Conservation (phyloP, 1,140 invertebrate genomes). For the Tachypleus tridentatus region DNA sequence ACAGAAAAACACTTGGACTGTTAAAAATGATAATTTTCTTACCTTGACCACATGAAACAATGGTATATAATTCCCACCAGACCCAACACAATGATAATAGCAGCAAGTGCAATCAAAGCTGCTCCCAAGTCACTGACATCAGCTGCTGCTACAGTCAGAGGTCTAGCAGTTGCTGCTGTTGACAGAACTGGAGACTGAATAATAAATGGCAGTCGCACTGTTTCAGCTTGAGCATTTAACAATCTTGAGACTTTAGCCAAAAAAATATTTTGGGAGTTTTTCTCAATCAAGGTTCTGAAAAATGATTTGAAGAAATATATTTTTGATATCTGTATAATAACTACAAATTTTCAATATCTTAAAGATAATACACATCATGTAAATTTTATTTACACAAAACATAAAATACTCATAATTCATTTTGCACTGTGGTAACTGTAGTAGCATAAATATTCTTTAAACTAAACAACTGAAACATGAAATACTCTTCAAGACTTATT, state of each 20-base stretch:
- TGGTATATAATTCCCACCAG: constrained; percentile 78
- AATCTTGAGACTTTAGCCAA: constrained; percentile 40
- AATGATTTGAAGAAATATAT: no score
- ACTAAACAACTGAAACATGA: no score
- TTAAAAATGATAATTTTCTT: constrained; percentile 24
- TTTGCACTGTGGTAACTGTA: no score
- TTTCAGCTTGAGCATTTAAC: constrained; percentile 45
- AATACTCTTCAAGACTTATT: no score
- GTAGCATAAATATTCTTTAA: no score
- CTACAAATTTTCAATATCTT: no score
- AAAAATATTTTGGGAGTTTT: constrained; percentile 46
- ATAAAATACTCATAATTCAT: no score
- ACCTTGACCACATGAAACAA: constrained; percentile 84
- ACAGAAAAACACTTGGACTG: no score
- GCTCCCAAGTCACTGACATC: constrained; percentile 45
- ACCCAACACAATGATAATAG: constrained; percentile 70
- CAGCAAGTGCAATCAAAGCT: constrained; percentile 70
- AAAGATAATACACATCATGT: no score
- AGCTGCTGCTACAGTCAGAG: constrained; percentile 5
- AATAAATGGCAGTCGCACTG: constrained; percentile 51
- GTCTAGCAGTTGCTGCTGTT: constrained; percentile 7
- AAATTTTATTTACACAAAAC: no score
- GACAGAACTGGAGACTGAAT: constrained; percentile 10
- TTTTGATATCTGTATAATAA: no score
- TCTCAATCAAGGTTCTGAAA: constrained; percentile 25